Evolutionary conservation across 2,797 vertebrate genomes (phyloP).

Genomic region (Pantherophis alleghaniensis): DNA sequence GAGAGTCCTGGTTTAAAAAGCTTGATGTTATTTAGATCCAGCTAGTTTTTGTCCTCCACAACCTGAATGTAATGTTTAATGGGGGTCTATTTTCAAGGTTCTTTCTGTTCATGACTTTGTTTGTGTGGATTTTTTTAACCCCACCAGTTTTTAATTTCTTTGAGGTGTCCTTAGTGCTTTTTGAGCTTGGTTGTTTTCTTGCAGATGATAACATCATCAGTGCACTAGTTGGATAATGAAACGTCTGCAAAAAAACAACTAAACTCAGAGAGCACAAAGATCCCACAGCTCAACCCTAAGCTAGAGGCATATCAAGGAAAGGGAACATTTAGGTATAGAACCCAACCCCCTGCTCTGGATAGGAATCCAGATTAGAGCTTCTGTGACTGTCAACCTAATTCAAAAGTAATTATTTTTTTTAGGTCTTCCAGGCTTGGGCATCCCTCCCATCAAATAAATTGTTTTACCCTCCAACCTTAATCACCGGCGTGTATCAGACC

Average conservation of each 20-base stretch:
- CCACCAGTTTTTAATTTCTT: background rate
- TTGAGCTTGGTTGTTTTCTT: background rate
- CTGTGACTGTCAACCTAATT: background rate
- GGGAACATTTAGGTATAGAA: background rate
- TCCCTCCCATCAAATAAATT: conserved; percentile 48
- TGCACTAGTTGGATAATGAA: background rate
- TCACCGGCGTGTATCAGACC: conserved; percentile 78
- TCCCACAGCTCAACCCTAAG: background rate
- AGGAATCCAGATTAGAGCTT: background rate
- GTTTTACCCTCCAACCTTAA: conserved; percentile 82
- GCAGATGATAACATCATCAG: background rate
- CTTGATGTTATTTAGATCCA: background rate
- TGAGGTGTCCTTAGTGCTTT: background rate
- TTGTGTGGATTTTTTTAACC: too few species aligned
- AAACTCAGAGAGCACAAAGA: background rate
- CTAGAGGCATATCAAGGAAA: background rate
- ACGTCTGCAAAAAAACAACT: background rate
- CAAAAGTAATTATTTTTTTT: background rate
- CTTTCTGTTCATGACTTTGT: background rate
- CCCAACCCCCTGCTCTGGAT: background rate
- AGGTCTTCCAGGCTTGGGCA: conserved; percentile 80
- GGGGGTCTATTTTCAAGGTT: background rate
- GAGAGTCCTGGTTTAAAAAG: background rate
- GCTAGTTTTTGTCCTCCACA: background rate
- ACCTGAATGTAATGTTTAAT: background rate